Evolutionary conservation across 2,888 invertebrate genomes (phyloP), one percentile per base, ranked within the genome.

Genomic region (Morinoia aosen): DNA sequence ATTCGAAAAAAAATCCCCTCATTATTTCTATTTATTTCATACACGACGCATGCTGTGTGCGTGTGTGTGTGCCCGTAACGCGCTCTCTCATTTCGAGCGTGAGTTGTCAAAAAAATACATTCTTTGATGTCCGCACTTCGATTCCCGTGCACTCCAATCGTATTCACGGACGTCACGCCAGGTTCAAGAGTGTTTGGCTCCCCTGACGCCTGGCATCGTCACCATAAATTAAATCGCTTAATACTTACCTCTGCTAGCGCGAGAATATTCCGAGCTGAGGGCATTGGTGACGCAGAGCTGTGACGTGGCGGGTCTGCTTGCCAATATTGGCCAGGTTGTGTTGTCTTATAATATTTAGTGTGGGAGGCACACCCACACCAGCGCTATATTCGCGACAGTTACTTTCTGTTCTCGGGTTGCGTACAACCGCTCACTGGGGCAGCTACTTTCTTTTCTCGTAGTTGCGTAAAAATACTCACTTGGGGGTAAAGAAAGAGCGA

Each of bases 261-360:
- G 76, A 76, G 76, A 76, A 76, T 76, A 76, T 76, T 76, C 76
- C 76, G 76, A 76, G 76, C 48, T 48, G 48, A 48, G 19, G 61
- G 25, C 25, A 76, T 76, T 33, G 76, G 76, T 76, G 76, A 76
- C 76, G 76, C 33, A 76, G 76, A 76, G 76, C 76, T 19, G 33
- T 76, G 76, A 76, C 76, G 76, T 76, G 25, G 19, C 25, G 76
- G 33, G 2, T 33, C 76, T 8, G 76, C 33, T 16, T 76, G 76
- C 76, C 76, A 76, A 76, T 76, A 76, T 76, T 76, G 76, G 76
- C 76, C 76, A 8, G 33, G 76, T 76, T 76, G 76, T 76, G 76
- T 76, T 76, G 76, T 76, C 76, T 76, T 76, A 76, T 76, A 76
- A 76, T 76, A 76, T 76, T 76, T 76, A 12, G 76, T 76, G 76